A percentile compares a stretch with the other conserved stretches of the same genome.
These are phyloP conservation scores for Cephalopterus ornatus DNA, from an alignment of 2,113 vertebrate genomes.

Conservation along the genomic window DNA sequence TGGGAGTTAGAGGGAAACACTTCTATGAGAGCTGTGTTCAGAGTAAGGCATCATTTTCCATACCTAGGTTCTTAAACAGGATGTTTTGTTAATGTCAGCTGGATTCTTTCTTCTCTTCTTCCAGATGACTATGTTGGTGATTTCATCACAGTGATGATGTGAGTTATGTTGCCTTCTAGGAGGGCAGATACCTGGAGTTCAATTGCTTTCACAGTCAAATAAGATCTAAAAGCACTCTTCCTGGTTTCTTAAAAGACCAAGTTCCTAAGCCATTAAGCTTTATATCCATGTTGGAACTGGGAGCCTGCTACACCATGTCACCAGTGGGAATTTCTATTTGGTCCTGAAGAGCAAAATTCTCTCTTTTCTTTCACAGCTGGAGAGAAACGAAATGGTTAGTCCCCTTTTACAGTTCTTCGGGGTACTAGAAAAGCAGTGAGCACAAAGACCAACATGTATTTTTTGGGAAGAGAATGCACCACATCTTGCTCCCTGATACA, in stretches of 20 bases:
- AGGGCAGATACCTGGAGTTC: background rate
- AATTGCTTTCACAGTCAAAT: background rate
- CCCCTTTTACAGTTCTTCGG: background rate
- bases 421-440: background rate
- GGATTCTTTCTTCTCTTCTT: background rate
- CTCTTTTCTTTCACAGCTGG: background rate
- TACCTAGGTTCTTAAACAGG: fast-evolving
- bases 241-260: background rate
- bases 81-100: background rate
- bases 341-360: background rate
- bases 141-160: background rate
- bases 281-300: background rate
- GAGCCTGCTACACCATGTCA: background rate
- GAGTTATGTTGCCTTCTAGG: background rate
- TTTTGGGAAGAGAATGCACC: background rate
- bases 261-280: background rate
- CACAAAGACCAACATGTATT: background rate
- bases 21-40: background rate
- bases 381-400: background rate
- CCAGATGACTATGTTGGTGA: background rate
- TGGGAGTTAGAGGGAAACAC: background rate
- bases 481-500: background rate
- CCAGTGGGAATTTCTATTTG: background rate
- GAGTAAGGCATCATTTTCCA: background rate
- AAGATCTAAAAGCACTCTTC: background rate